phyloP scores from a whole-genome alignment of 2,797 vertebrate species.

The Tapera naevia region DNA sequence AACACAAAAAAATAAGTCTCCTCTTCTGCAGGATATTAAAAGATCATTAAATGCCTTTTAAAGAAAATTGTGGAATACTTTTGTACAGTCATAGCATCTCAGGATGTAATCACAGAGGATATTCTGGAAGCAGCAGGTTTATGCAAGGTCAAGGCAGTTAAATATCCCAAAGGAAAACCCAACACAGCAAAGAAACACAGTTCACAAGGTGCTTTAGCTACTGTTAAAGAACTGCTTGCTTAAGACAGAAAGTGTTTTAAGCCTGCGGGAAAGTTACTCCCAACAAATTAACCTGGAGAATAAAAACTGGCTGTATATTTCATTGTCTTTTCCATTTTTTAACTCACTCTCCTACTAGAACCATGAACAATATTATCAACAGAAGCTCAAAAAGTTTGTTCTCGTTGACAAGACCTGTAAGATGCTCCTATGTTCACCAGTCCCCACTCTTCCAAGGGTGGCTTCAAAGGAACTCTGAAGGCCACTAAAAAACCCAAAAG shows the following conservation, averaged over 20 bases:
- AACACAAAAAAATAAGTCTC: neutral
- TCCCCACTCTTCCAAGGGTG: neutral
- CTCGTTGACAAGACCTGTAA: neutral
- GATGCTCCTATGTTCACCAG: fast-evolving
- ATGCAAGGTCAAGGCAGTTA: neutral
- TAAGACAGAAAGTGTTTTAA: neutral
- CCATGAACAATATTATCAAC: fast-evolving
- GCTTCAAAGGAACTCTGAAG: neutral
- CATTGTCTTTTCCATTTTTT: neutral
- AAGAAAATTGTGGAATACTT: neutral
- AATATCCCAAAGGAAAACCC: neutral
- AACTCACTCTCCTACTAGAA: neutral
- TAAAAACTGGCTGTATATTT: neutral
- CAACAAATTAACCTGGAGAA: neutral
- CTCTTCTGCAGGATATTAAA: neutral
- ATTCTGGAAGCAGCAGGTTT: neutral
- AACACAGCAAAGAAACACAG: neutral
- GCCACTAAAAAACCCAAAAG: neutral
- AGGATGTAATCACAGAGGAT: neutral
- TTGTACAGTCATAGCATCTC: neutral
- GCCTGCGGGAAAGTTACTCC: neutral
- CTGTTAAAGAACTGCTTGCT: neutral
- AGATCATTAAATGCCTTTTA: neutral
- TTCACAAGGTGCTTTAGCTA: neutral
- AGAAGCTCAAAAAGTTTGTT: neutral